Conservation (phyloP, 2,888 invertebrate genomes). For the Callimorpha dominula region DNA sequence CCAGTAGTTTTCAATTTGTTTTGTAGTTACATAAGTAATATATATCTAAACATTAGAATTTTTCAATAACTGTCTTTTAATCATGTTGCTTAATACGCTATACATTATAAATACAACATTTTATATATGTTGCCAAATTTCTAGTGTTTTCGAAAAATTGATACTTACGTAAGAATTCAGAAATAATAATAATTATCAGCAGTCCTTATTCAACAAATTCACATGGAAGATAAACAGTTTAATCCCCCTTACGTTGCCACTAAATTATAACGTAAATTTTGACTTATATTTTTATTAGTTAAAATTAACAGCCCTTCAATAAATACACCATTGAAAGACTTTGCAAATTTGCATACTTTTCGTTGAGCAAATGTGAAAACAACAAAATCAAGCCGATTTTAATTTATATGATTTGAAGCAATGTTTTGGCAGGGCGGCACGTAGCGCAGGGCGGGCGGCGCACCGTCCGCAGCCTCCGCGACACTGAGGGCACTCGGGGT, state of each 20-base stretch:
- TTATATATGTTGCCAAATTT: not conserved
- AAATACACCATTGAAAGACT: conserved; percentile 17
- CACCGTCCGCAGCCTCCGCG: conserved; percentile 83
- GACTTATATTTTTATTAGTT: conserved; percentile 29
- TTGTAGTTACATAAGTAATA: not conserved
- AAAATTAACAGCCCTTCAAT: conserved; percentile 21
- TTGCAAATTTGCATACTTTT: conserved; percentile 26
- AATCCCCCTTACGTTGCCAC: conserved; percentile 57
- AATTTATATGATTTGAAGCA: conserved; percentile 56
- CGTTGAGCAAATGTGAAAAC: conserved; percentile 41
- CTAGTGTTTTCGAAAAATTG: conserved; percentile 17
- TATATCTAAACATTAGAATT: not conserved
- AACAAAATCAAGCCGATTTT: conserved; percentile 45
- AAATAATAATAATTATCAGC: conserved; percentile 31
- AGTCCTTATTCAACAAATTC: conserved; percentile 43
- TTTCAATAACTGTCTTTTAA: not conserved
- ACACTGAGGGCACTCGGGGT: conserved; percentile 74
- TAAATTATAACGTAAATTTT: conserved; percentile 54
- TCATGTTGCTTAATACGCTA: not conserved
- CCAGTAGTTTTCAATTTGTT: not conserved
- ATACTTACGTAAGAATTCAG: conserved; percentile 64
- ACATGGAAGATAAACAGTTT: conserved; percentile 59
- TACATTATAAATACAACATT: not conserved
- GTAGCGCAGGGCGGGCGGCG: conserved; percentile 75
- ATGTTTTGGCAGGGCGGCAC: conserved; percentile 67